Evolutionary conservation across 2,113 vertebrate species (phyloP), one percentile per base, ranked within the genome.

Genomic region (Zapus hudsonius): DNA sequence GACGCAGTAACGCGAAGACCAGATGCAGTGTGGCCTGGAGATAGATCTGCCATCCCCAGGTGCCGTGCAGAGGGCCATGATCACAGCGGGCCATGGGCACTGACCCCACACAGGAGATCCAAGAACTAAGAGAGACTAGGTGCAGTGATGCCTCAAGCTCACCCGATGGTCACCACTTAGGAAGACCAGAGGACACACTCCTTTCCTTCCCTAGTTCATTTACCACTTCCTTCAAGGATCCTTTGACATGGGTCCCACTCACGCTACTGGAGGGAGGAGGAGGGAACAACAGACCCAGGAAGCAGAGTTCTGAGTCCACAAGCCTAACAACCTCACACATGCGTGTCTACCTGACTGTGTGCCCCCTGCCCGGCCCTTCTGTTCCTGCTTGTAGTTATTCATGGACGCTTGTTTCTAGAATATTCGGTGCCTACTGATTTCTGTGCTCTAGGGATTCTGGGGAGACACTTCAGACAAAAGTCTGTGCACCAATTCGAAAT

Each of bases 71-170:
- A 76, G 9, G 64, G 83, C 42, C 87, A 92, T 31, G 72, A 80
- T 57, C 73, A 79, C 42, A 36, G 8, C 36, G 52, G 83, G 89
- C 84, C 63, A 67, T 57, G 31, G 42, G 78, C 17, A 79, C 6
- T 64, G 64, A 70, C 88, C 92, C 73, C 52, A 82, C 36, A 44
- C 27, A 40, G 47, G 38, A 9, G 23, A 85, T 33, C 92, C 29
- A 17, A 76, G 90, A 95, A 92, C 95, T 87, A 74, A 76, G 95
- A 89, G 86, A 91, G 78, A 67, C 89, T 83, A 91, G 89, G 95
- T 96, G 95, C 93, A 78, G 67, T 82, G 36, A 61, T 91, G 96
- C 80, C 91, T 96, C 78, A 95, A 96, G 92, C 82, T 95, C 95
- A 90, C 92, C 52, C 79, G 93, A 95, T 83, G 94, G 94, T 94